These are phyloP conservation scores for Drosophila orosa DNA, from an alignment of 1,140 invertebrate species.

Conservation along the genomic window DNA sequence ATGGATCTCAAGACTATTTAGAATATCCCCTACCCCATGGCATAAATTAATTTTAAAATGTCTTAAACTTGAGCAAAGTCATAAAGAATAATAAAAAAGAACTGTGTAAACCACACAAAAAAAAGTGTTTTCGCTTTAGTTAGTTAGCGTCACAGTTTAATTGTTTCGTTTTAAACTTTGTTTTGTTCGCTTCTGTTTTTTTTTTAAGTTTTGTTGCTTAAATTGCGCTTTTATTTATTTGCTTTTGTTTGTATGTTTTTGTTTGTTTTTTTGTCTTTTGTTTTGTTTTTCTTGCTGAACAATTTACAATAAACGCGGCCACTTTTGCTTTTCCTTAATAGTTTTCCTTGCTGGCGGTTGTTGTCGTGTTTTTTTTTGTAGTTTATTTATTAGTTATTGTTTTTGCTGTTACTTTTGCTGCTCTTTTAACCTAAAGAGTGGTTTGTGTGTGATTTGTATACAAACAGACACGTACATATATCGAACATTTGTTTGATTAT, in stretches of 20 bases:
- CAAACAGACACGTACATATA: slow-evolving; percentile 42
- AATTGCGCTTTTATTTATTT: slow-evolving; percentile 57
- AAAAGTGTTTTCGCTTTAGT: slow-evolving; percentile 27
- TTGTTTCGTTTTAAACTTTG: slow-evolving; percentile 22
- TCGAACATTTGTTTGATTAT: slow-evolving; percentile 49
- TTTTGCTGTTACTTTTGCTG: slow-evolving; percentile 22
- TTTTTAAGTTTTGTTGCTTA: slow-evolving; percentile 20
- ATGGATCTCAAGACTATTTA: background rate
- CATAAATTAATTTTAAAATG: background rate
- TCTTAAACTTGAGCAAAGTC: background rate
- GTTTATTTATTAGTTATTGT: slow-evolving; percentile 39
- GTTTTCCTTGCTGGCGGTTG: slow-evolving; percentile 34
- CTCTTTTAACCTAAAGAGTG: slow-evolving; percentile 21
- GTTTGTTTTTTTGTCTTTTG: slow-evolving; percentile 9
- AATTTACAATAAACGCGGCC: slow-evolving; percentile 69
- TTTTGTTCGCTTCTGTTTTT: slow-evolving; percentile 2
- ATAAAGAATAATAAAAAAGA: background rate
- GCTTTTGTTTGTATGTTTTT: slow-evolving; percentile 16
- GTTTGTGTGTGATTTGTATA: slow-evolving; percentile 16
- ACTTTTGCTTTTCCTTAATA: slow-evolving; percentile 30
- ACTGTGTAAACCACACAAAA: background rate
- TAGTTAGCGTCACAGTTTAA: slow-evolving; percentile 56
- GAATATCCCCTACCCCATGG: background rate
- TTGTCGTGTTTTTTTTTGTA: background rate
- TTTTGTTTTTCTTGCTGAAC: slow-evolving; percentile 52